Conservation (phyloP, 2,888 invertebrate genomes). For the Hofmannophila pseudospretella region DNA sequence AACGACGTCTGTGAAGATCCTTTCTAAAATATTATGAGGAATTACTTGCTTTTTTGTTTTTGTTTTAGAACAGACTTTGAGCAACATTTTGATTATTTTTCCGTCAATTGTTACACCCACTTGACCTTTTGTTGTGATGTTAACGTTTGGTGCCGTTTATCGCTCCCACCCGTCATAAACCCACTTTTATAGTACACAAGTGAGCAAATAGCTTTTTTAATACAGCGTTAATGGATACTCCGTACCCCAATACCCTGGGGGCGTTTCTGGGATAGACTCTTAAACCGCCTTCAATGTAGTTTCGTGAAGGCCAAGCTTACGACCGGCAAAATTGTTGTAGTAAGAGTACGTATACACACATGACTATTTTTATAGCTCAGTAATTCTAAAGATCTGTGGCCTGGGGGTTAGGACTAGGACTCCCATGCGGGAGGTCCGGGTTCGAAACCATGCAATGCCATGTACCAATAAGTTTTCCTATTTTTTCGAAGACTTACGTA, state of each 20-base stretch:
- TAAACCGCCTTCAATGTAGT: conserved; percentile 19
- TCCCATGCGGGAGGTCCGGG: too few species aligned
- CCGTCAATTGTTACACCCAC: conserved; percentile 29
- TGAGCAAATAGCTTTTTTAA: conserved; percentile 51
- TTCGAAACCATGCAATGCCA: too few species aligned
- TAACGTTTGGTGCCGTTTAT: conserved; percentile 42
- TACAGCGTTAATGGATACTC: conserved; percentile 47
- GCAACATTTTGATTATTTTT: not conserved
- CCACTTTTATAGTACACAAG: conserved; percentile 43
- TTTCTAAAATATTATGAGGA: too few species aligned
- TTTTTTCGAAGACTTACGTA: too few species aligned
- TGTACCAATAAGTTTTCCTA: too few species aligned
- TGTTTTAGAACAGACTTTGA: not conserved
- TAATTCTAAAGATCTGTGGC: too few species aligned
- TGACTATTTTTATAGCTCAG: too few species aligned
- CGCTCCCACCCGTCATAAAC: conserved; percentile 45
- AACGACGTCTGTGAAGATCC: too few species aligned
- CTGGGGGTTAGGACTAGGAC: too few species aligned
- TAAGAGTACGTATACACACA: too few species aligned
- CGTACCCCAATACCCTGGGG: conserved; percentile 27
- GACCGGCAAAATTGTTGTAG: too few species aligned
- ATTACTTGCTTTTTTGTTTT: too few species aligned
- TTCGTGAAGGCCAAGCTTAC: conserved; percentile 15
- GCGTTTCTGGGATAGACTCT: conserved; percentile 22
- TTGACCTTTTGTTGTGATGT: conserved; percentile 46